Evolutionary conservation across 2,113 vertebrate species (phyloP).

Genomic region (Marmota monax): DNA sequence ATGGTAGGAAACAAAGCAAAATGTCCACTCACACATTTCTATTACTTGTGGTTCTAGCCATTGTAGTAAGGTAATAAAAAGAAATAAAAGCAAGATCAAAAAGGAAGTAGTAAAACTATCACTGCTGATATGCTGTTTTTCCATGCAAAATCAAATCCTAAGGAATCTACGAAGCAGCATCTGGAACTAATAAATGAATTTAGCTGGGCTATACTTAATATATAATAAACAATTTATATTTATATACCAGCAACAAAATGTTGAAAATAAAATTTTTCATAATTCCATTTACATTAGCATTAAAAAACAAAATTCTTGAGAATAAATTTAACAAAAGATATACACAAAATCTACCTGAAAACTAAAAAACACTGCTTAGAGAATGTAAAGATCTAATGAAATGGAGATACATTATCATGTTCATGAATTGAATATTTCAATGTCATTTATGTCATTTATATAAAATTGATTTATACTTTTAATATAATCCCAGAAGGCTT

Average conservation of each 20-base stretch:
- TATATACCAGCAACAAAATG: background rate
- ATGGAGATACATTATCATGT: background rate
- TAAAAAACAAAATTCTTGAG: background rate
- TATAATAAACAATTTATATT: background rate
- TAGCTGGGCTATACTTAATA: background rate
- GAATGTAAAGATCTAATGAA: background rate
- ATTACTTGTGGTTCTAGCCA: background rate
- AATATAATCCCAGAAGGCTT: background rate
- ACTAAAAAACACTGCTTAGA: background rate
- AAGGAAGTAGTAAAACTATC: background rate
- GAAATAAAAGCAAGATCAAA: background rate
- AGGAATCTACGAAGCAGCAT: conserved; percentile 1
- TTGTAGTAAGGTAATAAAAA: background rate
- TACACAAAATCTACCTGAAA: background rate
- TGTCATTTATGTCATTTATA: no score
- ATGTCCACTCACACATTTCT: background rate
- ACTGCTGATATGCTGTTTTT: background rate
- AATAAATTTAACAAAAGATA: background rate
- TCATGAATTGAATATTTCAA: background rate
- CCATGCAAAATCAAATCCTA: background rate
- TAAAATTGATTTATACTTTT: background rate
- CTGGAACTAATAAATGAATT: background rate
- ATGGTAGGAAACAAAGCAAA: background rate
- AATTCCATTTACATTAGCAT: background rate
- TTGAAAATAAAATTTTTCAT: background rate